These are phyloP conservation scores for Suillia variegata DNA, from an alignment of 2,888 invertebrate genomes.

Conservation along the genomic window DNA sequence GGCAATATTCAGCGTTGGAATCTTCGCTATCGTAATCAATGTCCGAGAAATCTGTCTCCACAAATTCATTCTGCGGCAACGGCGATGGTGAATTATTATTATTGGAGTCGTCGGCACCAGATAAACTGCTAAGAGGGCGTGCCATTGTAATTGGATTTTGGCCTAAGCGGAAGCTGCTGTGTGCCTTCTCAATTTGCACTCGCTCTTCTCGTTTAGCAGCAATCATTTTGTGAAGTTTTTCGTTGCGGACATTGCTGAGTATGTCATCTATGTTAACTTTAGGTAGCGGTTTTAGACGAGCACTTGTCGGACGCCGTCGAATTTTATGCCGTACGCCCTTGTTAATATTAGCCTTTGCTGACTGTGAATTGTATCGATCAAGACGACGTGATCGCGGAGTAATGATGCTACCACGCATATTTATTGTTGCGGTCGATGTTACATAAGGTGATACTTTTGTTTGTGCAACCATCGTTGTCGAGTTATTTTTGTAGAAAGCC, in stretches of 20 bases:
- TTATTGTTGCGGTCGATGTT: conserved; percentile 30
- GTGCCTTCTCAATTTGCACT: conserved; percentile 49
- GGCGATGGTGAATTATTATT: conserved; percentile 23
- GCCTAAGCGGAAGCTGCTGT: conserved; percentile 47
- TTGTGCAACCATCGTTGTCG: no score
- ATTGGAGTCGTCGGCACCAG: conserved; percentile 35
- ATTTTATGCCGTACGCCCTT: conserved; percentile 55
- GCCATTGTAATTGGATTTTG: conserved; percentile 57
- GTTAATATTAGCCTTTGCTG: conserved; percentile 38
- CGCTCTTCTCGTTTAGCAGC: conserved; percentile 46
- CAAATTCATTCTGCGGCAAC: not conserved
- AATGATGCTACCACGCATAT: not conserved
- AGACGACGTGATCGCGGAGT: not conserved
- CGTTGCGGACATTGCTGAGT: conserved; percentile 46
- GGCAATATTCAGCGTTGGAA: not conserved
- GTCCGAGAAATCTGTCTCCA: conserved; percentile 40
- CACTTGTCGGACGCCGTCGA: conserved; percentile 30
- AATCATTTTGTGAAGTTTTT: conserved; percentile 50
- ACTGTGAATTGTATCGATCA: conserved; percentile 9
- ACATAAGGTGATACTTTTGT: no score
- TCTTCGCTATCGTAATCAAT: conserved; percentile 40
- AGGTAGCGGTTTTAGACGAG: not conserved
- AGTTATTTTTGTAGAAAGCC: no score
- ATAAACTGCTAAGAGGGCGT: conserved; percentile 44
- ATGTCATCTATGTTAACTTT: conserved; percentile 43